Percentiles rank a stretch among this genome's conserved stretches.
phyloP scores from a whole-genome alignment of 2,113 vertebrate species.

The Petroica traversi region DNA sequence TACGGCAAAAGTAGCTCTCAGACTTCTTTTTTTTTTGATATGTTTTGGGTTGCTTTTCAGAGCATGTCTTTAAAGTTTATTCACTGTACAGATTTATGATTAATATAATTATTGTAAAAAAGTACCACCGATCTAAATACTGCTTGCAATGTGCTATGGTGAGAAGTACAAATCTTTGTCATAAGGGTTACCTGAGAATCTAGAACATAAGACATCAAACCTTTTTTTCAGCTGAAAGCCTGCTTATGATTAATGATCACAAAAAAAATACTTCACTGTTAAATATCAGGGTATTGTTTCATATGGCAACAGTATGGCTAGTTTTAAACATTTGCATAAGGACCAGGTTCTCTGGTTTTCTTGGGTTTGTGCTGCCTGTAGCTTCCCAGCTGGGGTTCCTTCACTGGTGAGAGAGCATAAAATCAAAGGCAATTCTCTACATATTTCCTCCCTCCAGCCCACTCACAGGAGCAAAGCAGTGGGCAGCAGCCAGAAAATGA shows the following conservation, averaged over 20 bases:
- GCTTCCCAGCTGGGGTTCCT: background rate
- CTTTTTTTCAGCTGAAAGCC: background rate
- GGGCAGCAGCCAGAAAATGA: background rate
- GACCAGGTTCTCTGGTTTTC: background rate
- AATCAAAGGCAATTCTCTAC: background rate
- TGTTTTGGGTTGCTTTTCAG: background rate
- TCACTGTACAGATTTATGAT: background rate
- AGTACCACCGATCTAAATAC: background rate
- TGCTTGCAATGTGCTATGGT: background rate
- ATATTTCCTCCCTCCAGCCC: background rate
- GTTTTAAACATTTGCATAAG: constrained; percentile 10
- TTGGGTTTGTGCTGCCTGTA: background rate
- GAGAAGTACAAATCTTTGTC: background rate
- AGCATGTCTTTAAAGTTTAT: background rate
- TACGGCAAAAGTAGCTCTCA: background rate
- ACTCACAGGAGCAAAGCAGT: background rate
- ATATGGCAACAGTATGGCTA: background rate
- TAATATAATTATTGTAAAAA: background rate
- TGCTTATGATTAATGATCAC: background rate
- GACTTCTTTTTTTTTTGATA: background rate
- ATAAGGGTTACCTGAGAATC: background rate
- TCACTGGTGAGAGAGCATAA: background rate
- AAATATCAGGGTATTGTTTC: background rate
- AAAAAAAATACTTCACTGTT: background rate
- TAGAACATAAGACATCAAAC: background rate